Evolutionary conservation across 2,797 vertebrate genomes (phyloP), one percentile per base, ranked within the genome.

Genomic region (Microctenopoma stevenorrisi): DNA sequence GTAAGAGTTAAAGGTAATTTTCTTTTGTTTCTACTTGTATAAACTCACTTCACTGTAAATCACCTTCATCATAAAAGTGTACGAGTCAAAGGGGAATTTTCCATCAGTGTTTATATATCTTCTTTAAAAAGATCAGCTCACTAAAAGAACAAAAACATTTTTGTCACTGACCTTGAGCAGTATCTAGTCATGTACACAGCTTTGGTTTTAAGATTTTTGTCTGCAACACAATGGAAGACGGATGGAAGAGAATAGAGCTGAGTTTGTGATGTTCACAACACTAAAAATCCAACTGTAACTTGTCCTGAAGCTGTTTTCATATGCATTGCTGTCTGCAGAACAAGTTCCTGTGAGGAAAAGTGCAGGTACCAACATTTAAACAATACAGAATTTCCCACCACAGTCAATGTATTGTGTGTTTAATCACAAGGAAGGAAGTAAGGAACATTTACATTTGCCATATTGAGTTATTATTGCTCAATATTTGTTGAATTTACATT

Each of bases 21-120:
- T 63, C 10, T 44, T 54, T 35, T 37, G 50, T 50, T 57, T 49
- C 25, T 56, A 58, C 30, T 33, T 53, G 4, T 48, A 37, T 55
- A 56, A 62, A 61, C 28, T 12, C 28, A 28, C 12, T 38, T 38
- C 22, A 52, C 35, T 40, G 11, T 7, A 56, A 3, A 47, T 38
- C 7, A 16, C 38, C 43, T 63, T 47, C 42, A n/a, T 48, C 43
- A 55, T 7, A 54, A 42, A 62, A 66, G 47, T 54, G 7, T 35
- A 28, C 15, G 2, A 5, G 5, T 30, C 28, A 30, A 30, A 30
- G 5, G 28, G 5, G 28, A 30, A 30, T 44, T 7, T 64, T 9
- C 1, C 4, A n/a, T n/a, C 63, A 38, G 46, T 46, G 42, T 22
- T 69, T 7, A 58, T 49, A 28, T 25, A 71, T 69, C 55, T 11